phyloP scores from a whole-genome alignment of 2,113 vertebrate genomes.

The Baryphthengus martii region DNA sequence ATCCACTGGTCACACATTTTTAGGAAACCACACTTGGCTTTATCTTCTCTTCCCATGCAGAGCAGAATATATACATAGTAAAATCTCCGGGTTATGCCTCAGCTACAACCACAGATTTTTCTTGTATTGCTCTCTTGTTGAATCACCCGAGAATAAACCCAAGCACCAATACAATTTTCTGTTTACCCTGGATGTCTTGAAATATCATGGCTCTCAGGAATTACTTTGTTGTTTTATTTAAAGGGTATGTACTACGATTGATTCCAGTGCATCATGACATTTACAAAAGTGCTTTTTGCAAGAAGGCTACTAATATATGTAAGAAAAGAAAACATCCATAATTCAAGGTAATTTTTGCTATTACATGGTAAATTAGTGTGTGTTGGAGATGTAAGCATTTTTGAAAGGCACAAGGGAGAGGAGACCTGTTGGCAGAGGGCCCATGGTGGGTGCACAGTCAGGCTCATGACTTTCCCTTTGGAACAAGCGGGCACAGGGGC shows the following conservation, averaged over 20 bases:
- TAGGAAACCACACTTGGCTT: constrained; percentile 23
- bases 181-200: constrained; percentile 53
- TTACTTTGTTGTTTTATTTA: constrained; percentile 57
- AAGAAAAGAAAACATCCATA: not conserved
- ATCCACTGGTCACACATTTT: constrained; percentile 22
- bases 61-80: not conserved
- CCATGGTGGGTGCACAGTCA: accelerated
- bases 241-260: constrained; percentile 29
- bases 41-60: not conserved
- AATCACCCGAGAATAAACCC: constrained; percentile 7
- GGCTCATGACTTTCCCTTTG: accelerated
- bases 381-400: not conserved
- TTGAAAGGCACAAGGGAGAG: not conserved
- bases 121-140: not conserved
- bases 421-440: not conserved
- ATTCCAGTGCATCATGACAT: constrained; percentile 56
- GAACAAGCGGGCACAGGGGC: not conserved
- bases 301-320: not conserved
- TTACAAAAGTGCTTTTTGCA: constrained; percentile 54
- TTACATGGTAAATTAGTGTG: not conserved
- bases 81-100: not conserved
- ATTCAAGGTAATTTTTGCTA: not conserved
- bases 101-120: not conserved
- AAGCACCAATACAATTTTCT: constrained; percentile 29
- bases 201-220: constrained; percentile 59